Percentiles rank a stretch among this genome's conserved stretches.
These are phyloP conservation scores for Numenius phaeopus DNA, from an alignment of 2,797 vertebrate genomes.

Conservation along the genomic window DNA sequence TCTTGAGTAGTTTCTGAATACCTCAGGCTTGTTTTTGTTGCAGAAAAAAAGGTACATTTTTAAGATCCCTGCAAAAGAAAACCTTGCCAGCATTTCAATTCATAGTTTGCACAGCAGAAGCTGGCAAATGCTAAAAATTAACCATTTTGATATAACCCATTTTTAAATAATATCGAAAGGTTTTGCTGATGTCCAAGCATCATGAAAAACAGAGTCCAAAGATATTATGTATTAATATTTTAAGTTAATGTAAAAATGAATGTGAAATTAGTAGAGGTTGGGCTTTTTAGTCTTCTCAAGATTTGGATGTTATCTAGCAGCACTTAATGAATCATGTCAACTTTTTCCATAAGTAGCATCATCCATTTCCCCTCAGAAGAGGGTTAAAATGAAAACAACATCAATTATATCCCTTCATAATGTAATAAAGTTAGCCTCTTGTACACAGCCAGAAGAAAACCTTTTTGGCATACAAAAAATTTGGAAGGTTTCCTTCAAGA, in stretches of 20 bases:
- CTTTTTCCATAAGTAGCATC: not conserved
- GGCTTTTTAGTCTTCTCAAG: not conserved
- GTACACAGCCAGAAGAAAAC: not conserved
- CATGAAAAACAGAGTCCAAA: not conserved
- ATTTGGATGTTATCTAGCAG: not conserved
- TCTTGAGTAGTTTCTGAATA: not conserved
- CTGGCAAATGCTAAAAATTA: not conserved
- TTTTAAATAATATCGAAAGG: not conserved
- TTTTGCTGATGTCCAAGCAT: not conserved
- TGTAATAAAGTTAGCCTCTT: not conserved
- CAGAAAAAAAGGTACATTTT: not conserved
- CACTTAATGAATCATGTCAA: not conserved
- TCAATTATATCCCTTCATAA: not conserved
- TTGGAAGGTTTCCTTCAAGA: not conserved
- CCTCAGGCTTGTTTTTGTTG: too few species aligned
- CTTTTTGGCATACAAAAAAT: not conserved
- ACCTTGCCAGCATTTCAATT: not conserved
- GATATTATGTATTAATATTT: not conserved
- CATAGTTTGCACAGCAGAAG: not conserved
- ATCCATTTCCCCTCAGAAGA: not conserved
- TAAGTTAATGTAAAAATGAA: not conserved
- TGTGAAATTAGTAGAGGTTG: not conserved
- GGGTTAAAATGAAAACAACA: not conserved
- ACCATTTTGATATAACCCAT: not conserved
- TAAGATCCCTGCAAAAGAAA: not conserved